Evolutionary conservation across 2,797 vertebrate genomes (phyloP).

Genomic region (Cephalopachus bancanus): DNA sequence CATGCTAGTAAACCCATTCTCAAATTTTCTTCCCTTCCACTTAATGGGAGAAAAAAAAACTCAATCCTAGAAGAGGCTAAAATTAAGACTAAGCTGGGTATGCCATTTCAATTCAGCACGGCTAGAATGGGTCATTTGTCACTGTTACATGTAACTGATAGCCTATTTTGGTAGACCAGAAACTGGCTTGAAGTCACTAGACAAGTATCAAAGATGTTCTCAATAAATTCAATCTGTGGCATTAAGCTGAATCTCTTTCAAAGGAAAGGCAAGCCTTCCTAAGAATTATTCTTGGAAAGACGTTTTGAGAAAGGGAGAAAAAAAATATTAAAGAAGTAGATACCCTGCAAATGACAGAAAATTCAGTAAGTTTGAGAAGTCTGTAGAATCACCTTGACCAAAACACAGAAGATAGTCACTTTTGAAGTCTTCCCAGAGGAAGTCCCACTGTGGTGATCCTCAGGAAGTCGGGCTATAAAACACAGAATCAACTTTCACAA

Average conservation of each 20-base stretch:
- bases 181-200: slow-evolving; percentile 27
- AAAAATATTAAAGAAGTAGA: slow-evolving; percentile 34
- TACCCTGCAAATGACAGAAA: not conserved
- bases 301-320: not conserved
- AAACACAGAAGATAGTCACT: not conserved
- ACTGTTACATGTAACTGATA: slow-evolving; percentile 41
- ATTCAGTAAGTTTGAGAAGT: not conserved
- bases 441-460: not conserved
- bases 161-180: slow-evolving; percentile 21
- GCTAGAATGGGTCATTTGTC: not conserved
- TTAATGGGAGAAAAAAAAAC: not conserved
- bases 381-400: not conserved
- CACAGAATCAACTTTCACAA: not conserved
- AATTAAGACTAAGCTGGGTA: slow-evolving; percentile 55
- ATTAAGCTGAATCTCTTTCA: slow-evolving; percentile 38
- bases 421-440: not conserved
- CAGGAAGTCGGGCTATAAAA: not conserved
- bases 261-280: slow-evolving; percentile 12
- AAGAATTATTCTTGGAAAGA: slow-evolving; percentile 31
- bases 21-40: not conserved
- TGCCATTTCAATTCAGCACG: not conserved
- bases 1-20: slow-evolving; percentile 51
- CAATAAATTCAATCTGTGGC: slow-evolving; percentile 22
- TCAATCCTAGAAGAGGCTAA: not conserved
- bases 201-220: slow-evolving; percentile 56